A percentile compares a stretch with the other conserved stretches of the same genome.
These are phyloP conservation scores for Pachliopta kotzebuea DNA, from an alignment of 2,888 invertebrate species.

Conservation along the genomic window DNA sequence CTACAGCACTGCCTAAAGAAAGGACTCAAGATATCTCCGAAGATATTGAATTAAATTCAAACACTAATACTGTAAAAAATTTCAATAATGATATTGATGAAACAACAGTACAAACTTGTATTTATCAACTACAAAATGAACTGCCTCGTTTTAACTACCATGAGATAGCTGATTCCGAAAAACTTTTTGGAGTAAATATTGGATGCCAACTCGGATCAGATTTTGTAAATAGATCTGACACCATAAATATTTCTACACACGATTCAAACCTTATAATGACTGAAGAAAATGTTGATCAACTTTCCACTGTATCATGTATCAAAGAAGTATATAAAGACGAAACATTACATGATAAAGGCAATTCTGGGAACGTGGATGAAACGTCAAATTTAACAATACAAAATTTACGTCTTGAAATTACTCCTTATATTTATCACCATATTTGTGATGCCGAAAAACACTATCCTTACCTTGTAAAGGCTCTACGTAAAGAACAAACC, in stretches of 20 bases:
- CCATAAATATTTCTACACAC: not conserved
- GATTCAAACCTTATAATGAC: not conserved
- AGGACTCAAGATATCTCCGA: not conserved
- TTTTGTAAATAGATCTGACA: not conserved
- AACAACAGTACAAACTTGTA: not conserved
- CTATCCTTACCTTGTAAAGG: constrained; percentile 13
- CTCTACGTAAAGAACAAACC: not conserved
- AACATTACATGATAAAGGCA: constrained; percentile 3
- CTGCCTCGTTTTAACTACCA: constrained; percentile 29
- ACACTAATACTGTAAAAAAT: not conserved
- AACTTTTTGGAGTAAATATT: constrained; percentile 20
- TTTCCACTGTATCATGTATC: not conserved
- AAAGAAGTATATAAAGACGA: not conserved
- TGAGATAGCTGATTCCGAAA: constrained; percentile 33
- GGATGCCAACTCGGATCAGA: not conserved
- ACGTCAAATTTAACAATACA: constrained; percentile 6
- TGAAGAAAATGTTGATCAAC: not conserved
- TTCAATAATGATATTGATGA: not conserved
- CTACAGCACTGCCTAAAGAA: not conserved
- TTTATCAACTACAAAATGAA: constrained; percentile 1
- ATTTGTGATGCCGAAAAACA: constrained; percentile 36
- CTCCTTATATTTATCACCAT: constrained; percentile 35
- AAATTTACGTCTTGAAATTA: constrained; percentile 30
- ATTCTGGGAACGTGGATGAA: constrained; percentile 14
- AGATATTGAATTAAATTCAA: not conserved